Conservation (phyloP, 2,113 vertebrate species). For the Sorex araneus region DNA sequence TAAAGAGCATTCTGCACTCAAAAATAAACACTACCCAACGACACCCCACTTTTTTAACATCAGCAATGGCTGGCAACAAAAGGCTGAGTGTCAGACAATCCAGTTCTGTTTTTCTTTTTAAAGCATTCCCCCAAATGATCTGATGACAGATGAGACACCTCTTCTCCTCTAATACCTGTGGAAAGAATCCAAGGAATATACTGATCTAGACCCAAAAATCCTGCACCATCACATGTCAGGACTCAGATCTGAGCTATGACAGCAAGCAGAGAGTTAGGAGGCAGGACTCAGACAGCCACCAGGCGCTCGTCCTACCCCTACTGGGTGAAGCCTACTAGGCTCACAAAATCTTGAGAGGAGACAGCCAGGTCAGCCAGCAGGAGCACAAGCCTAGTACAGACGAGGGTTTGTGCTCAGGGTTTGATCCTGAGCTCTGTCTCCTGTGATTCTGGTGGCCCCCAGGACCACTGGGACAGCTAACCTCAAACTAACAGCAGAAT, state of each 20-base stretch:
- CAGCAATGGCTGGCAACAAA: not conserved
- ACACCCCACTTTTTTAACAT: not conserved
- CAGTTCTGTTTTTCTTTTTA: not conserved
- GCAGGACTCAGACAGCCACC: not conserved
- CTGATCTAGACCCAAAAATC: conserved; percentile 39
- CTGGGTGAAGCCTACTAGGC: not conserved
- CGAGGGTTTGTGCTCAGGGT: no score
- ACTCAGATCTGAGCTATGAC: not conserved
- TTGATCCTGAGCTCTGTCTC: no score
- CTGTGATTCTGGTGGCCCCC: no score
- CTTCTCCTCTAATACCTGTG: conserved; percentile 32
- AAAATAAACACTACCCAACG: not conserved
- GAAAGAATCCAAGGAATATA: not conserved
- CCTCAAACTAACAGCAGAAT: no score
- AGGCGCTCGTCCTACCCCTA: not conserved
- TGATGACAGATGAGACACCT: conserved; percentile 32
- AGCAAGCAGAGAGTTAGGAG: not conserved
- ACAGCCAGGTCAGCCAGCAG: no score
- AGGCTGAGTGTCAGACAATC: not conserved
- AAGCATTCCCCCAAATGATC: conserved; percentile 46
- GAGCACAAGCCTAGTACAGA: no score
- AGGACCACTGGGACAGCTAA: no score
- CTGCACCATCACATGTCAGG: not conserved
- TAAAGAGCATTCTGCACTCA: not conserved
- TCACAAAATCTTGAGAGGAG: not conserved